These are phyloP conservation scores for Harlomillsia oculata DNA, from an alignment of 1,140 invertebrate species.

Conservation along the genomic window DNA sequence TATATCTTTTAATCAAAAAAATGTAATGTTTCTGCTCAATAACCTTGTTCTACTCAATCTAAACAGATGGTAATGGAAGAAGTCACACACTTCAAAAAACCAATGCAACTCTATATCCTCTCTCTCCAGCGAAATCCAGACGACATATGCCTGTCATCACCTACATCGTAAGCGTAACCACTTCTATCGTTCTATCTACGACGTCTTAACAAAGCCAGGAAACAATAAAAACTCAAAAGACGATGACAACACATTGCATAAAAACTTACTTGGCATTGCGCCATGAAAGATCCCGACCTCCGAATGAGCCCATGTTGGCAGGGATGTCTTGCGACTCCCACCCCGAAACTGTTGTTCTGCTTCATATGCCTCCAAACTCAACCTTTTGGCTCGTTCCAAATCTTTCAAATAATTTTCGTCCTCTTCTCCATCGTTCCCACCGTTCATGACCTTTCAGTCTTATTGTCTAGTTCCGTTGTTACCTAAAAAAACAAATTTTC, in stretches of 20 bases:
- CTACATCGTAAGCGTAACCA: no score
- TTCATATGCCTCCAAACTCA: conserved; percentile 63
- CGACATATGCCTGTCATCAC: no score
- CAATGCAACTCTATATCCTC: no score
- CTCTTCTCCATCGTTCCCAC: conserved; percentile 4
- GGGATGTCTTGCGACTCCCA: conserved; percentile 44
- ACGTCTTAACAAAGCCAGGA: not conserved
- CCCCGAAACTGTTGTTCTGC: conserved; percentile 9
- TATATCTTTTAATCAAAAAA: no score
- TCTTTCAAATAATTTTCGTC: conserved; percentile 74
- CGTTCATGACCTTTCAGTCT: no score
- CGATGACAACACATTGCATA: not conserved
- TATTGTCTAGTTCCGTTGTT: no score
- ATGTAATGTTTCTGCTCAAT: no score
- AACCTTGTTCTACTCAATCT: no score
- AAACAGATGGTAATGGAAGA: no score
- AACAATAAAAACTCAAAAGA: not conserved
- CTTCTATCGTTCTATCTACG: not conserved
- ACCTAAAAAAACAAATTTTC: no score
- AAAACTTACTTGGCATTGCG: not conserved
- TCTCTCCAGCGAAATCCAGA: no score
- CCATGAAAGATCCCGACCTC: conserved; percentile 44
- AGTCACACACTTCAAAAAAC: no score
- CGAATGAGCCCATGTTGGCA: conserved; percentile 62
- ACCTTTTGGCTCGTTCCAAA: conserved; percentile 68